Evolutionary conservation across 2,797 vertebrate genomes (phyloP).

Genomic region (Neopelma chrysocephalum): DNA sequence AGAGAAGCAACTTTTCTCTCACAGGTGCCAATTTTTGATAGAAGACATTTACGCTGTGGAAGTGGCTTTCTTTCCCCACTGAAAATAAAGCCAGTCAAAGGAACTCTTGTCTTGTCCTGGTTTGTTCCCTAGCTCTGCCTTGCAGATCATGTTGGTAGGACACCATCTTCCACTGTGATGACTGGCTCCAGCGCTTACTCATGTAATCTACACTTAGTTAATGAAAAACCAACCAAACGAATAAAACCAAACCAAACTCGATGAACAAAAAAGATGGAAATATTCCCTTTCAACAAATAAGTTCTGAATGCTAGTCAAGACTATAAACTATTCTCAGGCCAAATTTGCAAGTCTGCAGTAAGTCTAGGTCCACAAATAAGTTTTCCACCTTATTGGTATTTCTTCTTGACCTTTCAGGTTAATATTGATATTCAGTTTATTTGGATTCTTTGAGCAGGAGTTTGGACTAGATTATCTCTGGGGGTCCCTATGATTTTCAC

Average conservation of each 20-base stretch:
- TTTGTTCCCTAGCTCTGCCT: neutral
- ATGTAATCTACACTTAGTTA: neutral
- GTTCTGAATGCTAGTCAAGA: neutral
- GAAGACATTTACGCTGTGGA: neutral
- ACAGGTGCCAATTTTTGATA: neutral
- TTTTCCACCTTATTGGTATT: neutral
- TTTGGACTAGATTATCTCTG: neutral
- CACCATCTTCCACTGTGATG: neutral
- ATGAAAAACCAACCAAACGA: neutral
- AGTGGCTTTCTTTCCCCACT: neutral
- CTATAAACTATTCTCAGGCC: neutral
- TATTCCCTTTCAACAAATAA: neutral
- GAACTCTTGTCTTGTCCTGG: neutral
- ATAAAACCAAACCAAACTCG: neutral
- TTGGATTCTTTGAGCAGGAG: neutral
- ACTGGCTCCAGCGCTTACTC: neutral
- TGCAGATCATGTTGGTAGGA: accelerated
- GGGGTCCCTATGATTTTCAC: neutral
- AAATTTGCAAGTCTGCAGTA: neutral
- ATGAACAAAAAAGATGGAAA: neutral
- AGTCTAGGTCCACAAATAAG: neutral
- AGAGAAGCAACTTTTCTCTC: neutral
- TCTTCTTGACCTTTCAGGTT: neutral
- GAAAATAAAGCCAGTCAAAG: neutral
- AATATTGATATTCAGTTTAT: neutral